These are phyloP conservation scores for Paracentrotus lividus DNA, from an alignment of 53 echinoderm and acorn worm species.

Conservation along the genomic window DNA sequence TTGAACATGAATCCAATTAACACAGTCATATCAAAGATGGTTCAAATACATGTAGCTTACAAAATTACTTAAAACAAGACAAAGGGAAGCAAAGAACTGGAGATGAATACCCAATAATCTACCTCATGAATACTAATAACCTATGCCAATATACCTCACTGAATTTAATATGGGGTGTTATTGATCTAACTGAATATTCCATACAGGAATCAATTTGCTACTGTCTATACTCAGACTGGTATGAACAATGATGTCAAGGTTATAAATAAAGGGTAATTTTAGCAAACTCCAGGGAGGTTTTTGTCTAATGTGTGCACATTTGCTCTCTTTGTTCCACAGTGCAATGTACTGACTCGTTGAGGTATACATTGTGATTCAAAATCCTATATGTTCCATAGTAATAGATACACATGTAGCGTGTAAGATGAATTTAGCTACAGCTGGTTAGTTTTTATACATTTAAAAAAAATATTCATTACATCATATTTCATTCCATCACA, in stretches of 20 bases:
- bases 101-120: background rate
- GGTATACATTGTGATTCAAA: background rate
- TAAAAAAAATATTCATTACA: too few relatives aligned
- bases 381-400: background rate
- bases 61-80: background rate
- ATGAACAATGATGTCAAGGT: background rate
- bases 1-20: slow-evolving; percentile 5
- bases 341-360: background rate
- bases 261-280: background rate
- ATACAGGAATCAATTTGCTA: slow-evolving; percentile 22
- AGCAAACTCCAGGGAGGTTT: background rate
- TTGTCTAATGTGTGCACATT: background rate
- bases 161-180: background rate
- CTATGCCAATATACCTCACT: background rate
- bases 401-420: too few relatives aligned
- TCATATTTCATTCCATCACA: too few relatives aligned
- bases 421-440: too few relatives aligned
- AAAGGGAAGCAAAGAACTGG: background rate
- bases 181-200: slow-evolving; percentile 19
- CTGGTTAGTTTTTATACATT: too few relatives aligned
- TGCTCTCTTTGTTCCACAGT: background rate
- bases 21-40: background rate
- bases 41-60: background rate
- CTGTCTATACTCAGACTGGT: background rate
- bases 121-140: slow-evolving; percentile 14